Evolutionary conservation across 1,140 invertebrate genomes (phyloP), one percentile per base, ranked within the genome.

Genomic region (Bactericera cockerelli): DNA sequence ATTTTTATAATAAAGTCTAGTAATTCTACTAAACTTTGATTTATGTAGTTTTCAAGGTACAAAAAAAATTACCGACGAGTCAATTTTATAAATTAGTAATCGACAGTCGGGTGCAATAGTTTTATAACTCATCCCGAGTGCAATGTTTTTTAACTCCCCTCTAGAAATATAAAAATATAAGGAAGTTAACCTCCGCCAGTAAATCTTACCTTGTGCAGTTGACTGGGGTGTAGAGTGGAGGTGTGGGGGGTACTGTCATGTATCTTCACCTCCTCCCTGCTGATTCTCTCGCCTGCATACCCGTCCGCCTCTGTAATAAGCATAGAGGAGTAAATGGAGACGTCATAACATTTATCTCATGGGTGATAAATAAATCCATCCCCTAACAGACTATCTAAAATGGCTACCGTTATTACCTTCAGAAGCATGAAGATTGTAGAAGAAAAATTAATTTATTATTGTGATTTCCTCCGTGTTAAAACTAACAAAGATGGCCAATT

Each of bases 231-330:
- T 25, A 63, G 60, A 2, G 49, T 61, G 10, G 60, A 62, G 16
- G 77, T 75, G 67, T 85, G 79, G 16, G 82, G 75, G 1, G 81
- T 83, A 66, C 82, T 83, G 65, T 87, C 84, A 66, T 87, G 84
- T 63, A 88, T 84, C 64, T 81, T 81, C 59, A 87, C 84, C 74
- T 86, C 80, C 39, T 77, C 77, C 10, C 82, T 78, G 64, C 81
- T 77, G 61, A 83, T 78, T 69, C 82, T 60, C 16, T 58, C 31
- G 24, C 56, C 56, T 19, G 54, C 62, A 13, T 61, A 31, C 4
- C 28, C 28, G 13, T 31, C 28, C 4, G 4, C 28, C 13, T 31
- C 28, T 31, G 28, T 13, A 53, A 24, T 8, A 53, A n/a, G 10
- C 49, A 53, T 4, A n/a, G n/a, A n/a, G n/a, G n/a, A n/a, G n/a